Conservation (phyloP, 2,888 invertebrate species). For the Andricus quercusramuli region DNA sequence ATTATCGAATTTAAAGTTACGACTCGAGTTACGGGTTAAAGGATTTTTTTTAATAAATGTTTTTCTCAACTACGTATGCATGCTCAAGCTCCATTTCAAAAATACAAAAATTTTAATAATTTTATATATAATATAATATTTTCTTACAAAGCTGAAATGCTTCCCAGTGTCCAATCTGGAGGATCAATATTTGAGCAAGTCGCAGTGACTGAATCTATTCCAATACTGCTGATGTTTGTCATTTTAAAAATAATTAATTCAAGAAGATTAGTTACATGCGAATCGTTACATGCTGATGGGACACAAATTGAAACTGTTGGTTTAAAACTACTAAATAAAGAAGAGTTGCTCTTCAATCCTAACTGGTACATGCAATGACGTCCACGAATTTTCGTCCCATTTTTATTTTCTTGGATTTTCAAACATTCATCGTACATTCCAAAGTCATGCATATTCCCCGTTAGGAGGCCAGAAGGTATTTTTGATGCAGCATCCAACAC, state of each 20-base stretch:
- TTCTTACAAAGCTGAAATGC: constrained; percentile 54
- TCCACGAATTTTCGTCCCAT: constrained; percentile 71
- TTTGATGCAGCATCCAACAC: constrained; percentile 9
- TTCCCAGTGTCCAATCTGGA: constrained; percentile 52
- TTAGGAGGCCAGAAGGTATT: constrained; percentile 72
- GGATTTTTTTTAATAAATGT: too few relatives aligned
- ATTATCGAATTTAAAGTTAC: too few relatives aligned
- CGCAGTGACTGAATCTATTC: background rate
- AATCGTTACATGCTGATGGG: constrained; percentile 75
- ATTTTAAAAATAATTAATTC: constrained; percentile 33
- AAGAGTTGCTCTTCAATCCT: background rate
- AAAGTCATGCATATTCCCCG: constrained; percentile 77
- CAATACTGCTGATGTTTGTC: background rate
- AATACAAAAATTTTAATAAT: background rate
- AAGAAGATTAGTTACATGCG: constrained; percentile 62
- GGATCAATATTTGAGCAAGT: constrained; percentile 51
- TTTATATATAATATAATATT: too few relatives aligned
- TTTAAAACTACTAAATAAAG: constrained; percentile 52
- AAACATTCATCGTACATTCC: constrained; percentile 79
- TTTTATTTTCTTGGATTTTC: constrained; percentile 56
- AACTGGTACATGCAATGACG: constrained; percentile 74
- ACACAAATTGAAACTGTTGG: constrained; percentile 70
- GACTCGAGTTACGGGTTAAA: too few relatives aligned
- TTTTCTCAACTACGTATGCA: too few relatives aligned
- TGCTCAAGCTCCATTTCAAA: too few relatives aligned